phyloP scores from a whole-genome alignment of 2,113 vertebrate species.

The Calonectris borealis region DNA sequence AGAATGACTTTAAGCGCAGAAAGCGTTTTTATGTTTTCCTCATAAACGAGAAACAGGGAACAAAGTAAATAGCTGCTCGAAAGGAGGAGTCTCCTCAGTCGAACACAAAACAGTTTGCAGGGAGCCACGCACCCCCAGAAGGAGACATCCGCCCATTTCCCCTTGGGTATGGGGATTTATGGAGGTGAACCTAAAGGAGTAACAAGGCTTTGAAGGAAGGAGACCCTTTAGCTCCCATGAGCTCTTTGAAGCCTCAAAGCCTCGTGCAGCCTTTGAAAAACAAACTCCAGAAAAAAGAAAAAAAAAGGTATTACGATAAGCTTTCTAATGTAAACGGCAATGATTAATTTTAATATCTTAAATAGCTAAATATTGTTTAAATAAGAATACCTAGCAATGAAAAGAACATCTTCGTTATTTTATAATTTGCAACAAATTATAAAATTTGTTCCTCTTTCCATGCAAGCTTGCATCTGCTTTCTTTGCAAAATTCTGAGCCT shows the following conservation, averaged over 20 bases:
- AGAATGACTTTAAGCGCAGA: slow-evolving; percentile 25
- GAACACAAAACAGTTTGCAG: neutral
- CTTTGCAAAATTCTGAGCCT: neutral
- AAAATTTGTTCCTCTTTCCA: neutral
- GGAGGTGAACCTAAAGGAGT: neutral
- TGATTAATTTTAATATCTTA: neutral
- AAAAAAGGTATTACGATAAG: neutral
- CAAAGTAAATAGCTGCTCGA: neutral
- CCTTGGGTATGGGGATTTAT: rapidly evolving
- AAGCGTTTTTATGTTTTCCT: slow-evolving; percentile 44
- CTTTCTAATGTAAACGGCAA: neutral
- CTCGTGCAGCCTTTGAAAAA: neutral
- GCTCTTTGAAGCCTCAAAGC: neutral
- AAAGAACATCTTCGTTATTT: neutral
- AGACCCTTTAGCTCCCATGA: neutral
- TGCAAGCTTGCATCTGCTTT: neutral
- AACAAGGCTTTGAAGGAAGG: neutral
- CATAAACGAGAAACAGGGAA: slow-evolving; percentile 9
- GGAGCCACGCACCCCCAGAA: neutral
- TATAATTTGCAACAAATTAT: neutral
- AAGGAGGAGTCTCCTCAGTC: neutral
- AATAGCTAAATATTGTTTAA: neutral
- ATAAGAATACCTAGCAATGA: neutral
- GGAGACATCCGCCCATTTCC: neutral
- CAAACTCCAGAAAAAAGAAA: neutral